phyloP scores from a whole-genome alignment of 2,113 vertebrate species.

The Phoenicopterus ruber region DNA sequence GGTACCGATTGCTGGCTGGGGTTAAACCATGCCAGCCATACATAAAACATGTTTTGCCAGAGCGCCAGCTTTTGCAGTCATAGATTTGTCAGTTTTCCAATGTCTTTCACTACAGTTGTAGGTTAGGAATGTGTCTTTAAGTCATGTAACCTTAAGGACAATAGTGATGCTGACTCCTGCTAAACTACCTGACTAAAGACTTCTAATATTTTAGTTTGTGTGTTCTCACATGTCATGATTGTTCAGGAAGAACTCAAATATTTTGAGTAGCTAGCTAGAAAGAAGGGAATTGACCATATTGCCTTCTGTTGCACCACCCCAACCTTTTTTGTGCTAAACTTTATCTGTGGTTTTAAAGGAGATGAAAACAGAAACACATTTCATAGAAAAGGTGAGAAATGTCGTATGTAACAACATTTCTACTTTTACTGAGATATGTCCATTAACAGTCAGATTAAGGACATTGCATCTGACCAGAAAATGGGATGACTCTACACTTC shows the following conservation, averaged over 20 bases:
- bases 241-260: background rate
- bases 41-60: background rate
- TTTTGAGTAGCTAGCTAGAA: background rate
- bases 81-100: background rate
- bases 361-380: background rate
- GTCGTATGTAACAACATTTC: background rate
- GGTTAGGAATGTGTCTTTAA: background rate
- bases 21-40: too few relatives aligned
- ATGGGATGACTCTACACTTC: background rate
- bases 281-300: background rate
- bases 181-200: background rate
- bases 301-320: background rate
- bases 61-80: background rate
- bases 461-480: background rate
- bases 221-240: background rate
- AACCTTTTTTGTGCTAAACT: background rate
- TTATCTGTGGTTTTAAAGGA: background rate
- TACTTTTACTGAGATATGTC: background rate
- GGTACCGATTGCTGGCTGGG: too few relatives aligned
- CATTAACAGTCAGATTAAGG: background rate
- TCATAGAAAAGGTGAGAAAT: background rate
- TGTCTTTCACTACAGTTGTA: background rate
- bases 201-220: background rate
- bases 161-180: background rate
- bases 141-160: background rate